phyloP scores from a whole-genome alignment of 2,888 invertebrate species.

The Drosophila histrio region DNA sequence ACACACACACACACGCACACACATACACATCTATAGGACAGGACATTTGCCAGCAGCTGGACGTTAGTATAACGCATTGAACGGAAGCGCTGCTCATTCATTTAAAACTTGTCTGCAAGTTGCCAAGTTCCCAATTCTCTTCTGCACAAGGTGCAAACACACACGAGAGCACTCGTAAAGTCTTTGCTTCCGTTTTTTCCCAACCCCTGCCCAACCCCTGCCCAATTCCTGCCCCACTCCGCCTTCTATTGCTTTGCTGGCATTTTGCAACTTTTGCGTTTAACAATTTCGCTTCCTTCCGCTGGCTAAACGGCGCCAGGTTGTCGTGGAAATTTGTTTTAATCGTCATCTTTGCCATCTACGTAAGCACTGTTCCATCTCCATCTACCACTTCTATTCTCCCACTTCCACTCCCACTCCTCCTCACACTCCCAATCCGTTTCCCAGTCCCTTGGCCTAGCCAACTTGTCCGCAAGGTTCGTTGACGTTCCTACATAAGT shows the following conservation, averaged over 20 bases:
- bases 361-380: constrained; percentile 60
- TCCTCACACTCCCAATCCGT: neutral
- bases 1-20: constrained; percentile 23
- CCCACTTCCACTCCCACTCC: neutral
- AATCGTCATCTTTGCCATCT: constrained; percentile 81
- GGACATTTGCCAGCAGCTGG: constrained; percentile 33
- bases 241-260: constrained; percentile 34
- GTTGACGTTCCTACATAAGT: constrained; percentile 56
- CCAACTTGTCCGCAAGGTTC: constrained; percentile 50
- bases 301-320: constrained; percentile 81
- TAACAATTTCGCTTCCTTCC: constrained; percentile 80
- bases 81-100: constrained; percentile 82
- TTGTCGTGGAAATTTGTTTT: constrained; percentile 80
- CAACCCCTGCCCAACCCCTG: constrained; percentile 1
- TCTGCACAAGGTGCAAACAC: constrained; percentile 50
- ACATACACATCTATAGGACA: constrained; percentile 5
- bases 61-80: constrained; percentile 59
- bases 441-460: neutral
- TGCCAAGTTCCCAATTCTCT: constrained; percentile 66
- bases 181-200: constrained; percentile 71
- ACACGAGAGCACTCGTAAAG: constrained; percentile 45
- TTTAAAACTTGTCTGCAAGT: constrained; percentile 83
- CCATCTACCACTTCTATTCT: neutral
- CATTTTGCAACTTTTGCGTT: constrained; percentile 80
- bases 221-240: neutral